Evolutionary conservation across 2,888 invertebrate species (phyloP), one percentile per base, ranked within the genome.

Genomic region (Lepeophtheirus nordmannii): DNA sequence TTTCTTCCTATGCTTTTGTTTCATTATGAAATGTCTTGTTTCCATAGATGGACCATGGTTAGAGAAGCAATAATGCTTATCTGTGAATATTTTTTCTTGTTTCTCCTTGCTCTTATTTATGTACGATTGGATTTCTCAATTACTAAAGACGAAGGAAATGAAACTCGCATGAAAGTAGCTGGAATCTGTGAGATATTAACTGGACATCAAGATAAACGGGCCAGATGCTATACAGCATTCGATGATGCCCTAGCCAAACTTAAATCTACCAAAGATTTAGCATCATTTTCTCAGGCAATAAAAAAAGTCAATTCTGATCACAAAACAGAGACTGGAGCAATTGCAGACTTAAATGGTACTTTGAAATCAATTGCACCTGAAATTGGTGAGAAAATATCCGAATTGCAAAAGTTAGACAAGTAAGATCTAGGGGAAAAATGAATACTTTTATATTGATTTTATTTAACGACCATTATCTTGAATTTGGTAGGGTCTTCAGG

Each of bases 61-160:
- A 89, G 91, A 74, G 97, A 99, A 75, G 98, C 98, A 0, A 75
- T 96, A 53, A 78, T 97, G 64, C 85, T 96, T 38, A 85, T 91
- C 68, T 80, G 83, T 37, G 93, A 92, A 72, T 83, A 98, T 70
- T 92, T 89, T 75, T 77, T 88, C 53, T 78, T 98, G 70, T 99
- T 98, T 79, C 74, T 93, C 66, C 78, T 86, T 72, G 90, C 96
- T 67, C 93, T 98, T 74, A 79, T 96, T 72, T 93, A 92, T 78
- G 89, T 94, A 69, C 82, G 97, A 71, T 80, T 97, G 74, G 97
- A 98, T 79, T 96, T 98, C 78, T 89, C 94, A 67, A 92, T 97
- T 72, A 77, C 79, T 57, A 78, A 78, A 70, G 75, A 69, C 38
- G 71, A 80, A 77, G 80, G 80, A 72, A 79, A 79, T 69, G 77